Percentiles rank a stretch among this genome's conserved stretches.
These are phyloP conservation scores for Musca domestica DNA, from an alignment of 1,140 invertebrate genomes.

Conservation along the genomic window DNA sequence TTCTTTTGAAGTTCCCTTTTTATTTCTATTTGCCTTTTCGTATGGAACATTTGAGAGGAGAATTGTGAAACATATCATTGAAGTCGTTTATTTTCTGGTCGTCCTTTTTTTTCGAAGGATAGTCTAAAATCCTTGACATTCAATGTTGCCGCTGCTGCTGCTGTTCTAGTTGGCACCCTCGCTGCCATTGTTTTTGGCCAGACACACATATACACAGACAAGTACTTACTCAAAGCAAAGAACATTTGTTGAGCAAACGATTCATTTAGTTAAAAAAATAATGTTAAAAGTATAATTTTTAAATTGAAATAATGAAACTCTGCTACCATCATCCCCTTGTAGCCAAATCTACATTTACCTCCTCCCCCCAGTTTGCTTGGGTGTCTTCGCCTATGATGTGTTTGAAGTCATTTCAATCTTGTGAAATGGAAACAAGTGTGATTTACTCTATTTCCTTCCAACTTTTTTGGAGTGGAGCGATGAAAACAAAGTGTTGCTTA, in stretches of 20 bases:
- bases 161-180: no score
- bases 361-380: not conserved
- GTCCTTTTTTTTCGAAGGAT: not conserved
- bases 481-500: constrained; percentile 6
- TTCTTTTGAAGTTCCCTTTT: not conserved
- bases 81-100: no score
- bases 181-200: no score
- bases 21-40: no score
- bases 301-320: constrained; percentile 6
- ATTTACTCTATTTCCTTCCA: constrained; percentile 1
- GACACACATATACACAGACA: no score
- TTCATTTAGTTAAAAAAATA: constrained; percentile 8
- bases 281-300: constrained; percentile 17
- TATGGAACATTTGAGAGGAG: no score
- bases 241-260: no score
- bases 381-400: no score
- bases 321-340: no score
- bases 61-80: no score
- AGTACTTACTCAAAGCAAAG: no score
- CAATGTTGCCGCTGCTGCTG: not conserved
- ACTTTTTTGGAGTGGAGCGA: no score
- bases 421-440: constrained; percentile 10
- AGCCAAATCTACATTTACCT: not conserved
- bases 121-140: constrained; percentile 9
- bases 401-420: constrained; percentile 7